Base-by-base conservation (phyloP, 2,113 vertebrate genomes). In the Drymodes brunneopygia region DNA sequence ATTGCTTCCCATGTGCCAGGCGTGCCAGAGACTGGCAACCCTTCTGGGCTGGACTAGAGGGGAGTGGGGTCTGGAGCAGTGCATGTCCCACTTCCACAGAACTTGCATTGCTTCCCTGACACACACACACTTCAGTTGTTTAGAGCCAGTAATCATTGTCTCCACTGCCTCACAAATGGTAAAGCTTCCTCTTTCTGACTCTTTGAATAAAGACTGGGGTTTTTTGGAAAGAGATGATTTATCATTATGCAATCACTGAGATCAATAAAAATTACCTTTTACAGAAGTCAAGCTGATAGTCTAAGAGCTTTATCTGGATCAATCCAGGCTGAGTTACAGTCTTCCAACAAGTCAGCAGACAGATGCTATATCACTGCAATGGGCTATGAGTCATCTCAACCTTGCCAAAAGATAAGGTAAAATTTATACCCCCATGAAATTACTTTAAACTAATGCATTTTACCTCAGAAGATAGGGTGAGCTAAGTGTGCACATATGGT, bases 361-460 rank as follows among this genome's bases (percentile, higher is more conserved):
- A 92, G 58, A 56, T 88, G 65, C 40, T 84, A 11, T 75, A 81
- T 89, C 84, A 36, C 53, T 91, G 58, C 61, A 65, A 61, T 77
- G 66, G 58, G 66, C 71, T 91, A 50, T 2, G 4, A 58, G 64
- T 79, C 23, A 1, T 83, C 62, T 77, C 86, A 90, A 90, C 66
- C 75, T 90, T 93, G 95, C 79, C 58, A 77, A 92, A 93, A 96
- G 74, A 74, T 69, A 92, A 80, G 54, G 28, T 38, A 90, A 86
- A 92, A 88, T 95, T 88, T 93, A 93, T 90, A 62, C 8, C 2
- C 29, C 25, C 13, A 31, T 86, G 51, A 88, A 86, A 93, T 89
- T 87, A 78, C 62, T 94, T 86, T 54, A 86, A 93, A 82, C 22
- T 65, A 81, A 88, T 90, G 42, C 64, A 62, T 81, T 95, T 90